Base-by-base conservation (phyloP, 2,797 vertebrate genomes). In the Bovichtus diacanthus region DNA sequence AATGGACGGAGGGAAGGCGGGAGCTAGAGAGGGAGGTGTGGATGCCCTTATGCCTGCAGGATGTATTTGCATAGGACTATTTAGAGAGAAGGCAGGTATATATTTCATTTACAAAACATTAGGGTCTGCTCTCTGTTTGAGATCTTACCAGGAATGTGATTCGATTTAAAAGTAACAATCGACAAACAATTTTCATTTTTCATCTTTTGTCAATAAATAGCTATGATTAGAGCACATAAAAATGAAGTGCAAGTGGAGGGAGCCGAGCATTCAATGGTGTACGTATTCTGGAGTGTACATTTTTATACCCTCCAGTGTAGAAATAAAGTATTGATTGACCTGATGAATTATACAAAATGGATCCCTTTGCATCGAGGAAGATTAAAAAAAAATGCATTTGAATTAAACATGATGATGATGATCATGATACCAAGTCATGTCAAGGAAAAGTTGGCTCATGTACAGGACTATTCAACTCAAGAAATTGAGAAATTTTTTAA, bases 321-420 rank as follows among this genome's bases (percentile, higher is more conserved):
- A 88, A 82, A 80, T 84, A 74, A 87, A 88, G 64, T 87, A 90
- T 91, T 85, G 88, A 91, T 88, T 88, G 82, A 87, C 72, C 76
- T 83, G 71, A 82, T 86, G 63, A 86, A 87, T 87, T 81, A 86
- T 81, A 87, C 75, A 78, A 81, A 84, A 87, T 85, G 41, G 67
- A 86, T 87, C 53, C 36, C 82, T 73, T 86, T 87, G 70, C 81
- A 78, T 66, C 84, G 76, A 81, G 68, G 71, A 78, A 86, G 74
- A 90, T 88, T 83, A 86, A 87, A 86, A 58, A 50, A 92, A 81
- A 68, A 63, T 80, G 60, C 51, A 71, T 86, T 72, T 88, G 76
- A 90, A 89, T 89, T 80, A 90, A 87, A 87, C 82, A 87, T 88
- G 86, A 79, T 36, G 36, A 68, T 84, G 49, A 73, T 74, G 70